Conservation (phyloP, 1,140 invertebrate genomes). For the Hormaphis cornu region DNA sequence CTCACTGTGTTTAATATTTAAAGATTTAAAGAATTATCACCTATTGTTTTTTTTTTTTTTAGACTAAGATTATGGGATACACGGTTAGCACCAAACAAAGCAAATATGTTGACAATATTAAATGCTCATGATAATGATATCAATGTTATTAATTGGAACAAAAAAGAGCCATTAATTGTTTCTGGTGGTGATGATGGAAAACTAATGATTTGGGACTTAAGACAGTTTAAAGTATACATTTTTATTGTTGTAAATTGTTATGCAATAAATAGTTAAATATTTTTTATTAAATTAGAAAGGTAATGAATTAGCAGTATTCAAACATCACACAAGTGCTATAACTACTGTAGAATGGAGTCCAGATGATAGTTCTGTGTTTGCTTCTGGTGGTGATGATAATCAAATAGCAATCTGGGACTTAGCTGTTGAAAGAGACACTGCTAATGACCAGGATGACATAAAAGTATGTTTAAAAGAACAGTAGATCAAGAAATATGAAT, state of each 20-base stretch:
- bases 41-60: constrained; percentile 33
- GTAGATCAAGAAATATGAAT: too few relatives aligned
- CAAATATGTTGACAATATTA: constrained; percentile 81
- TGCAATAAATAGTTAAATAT: not conserved
- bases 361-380: constrained; percentile 81
- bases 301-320: constrained; percentile 80
- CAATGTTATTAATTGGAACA: constrained; percentile 98
- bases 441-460: constrained; percentile 52
- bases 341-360: constrained; percentile 97
- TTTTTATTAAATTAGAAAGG: constrained; percentile 43
- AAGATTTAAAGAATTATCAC: constrained; percentile 26
- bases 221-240: constrained; percentile 60
- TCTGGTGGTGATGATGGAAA: constrained; percentile 94
- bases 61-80: constrained; percentile 85
- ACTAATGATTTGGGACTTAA: constrained; percentile 90
- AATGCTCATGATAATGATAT: constrained; percentile 86
- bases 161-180: constrained; percentile 76
- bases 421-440: constrained; percentile 73
- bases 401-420: constrained; percentile 97
- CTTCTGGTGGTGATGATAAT: constrained; percentile 87
- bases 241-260: not conserved
- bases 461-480: too few relatives aligned
- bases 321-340: constrained; percentile 84
- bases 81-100: constrained; percentile 69
- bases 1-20: too few relatives aligned